Evolutionary conservation across 2,888 invertebrate genomes (phyloP), one percentile per base, ranked within the genome.

Genomic region (Lepetodrilus schrolli): DNA sequence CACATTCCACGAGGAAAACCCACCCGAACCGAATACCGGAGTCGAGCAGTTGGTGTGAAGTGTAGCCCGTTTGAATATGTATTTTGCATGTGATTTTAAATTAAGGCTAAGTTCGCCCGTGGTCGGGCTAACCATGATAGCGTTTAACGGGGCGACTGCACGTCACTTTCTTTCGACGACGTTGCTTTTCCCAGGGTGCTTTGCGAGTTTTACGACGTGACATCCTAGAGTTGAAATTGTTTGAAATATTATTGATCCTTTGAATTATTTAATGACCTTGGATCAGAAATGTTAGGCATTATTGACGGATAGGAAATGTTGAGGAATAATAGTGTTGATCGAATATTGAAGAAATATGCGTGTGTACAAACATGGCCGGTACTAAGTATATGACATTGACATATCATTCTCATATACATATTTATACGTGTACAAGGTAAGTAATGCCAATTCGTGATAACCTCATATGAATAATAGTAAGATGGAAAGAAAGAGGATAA

Each of bases 21-120:
- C 34, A 30, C 26, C 34, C 7, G 58, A 58, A 58, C 58, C 3
- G 26, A 8, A 34, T 13, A 17, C 58, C 8, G 10, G 58, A 21
- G 17, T 58, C 30, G 58, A 58, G 34, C 26, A 26, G 7, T 1
- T 8, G 58, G 58, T 58, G 58, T 34, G 58, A 58, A 58, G 26
- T 58, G 58, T 58, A 58, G 34, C 58, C 58, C 58, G 34, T 26
- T 26, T 23, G 58, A 58, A 58, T 58, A 58, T 58, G 58, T 58
- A 58, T 58, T 58, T 58, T 58, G 58, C 58, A 58, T 58, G 58
- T 58, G 58, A 58, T 58, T n/a, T 58, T 58, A 58, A 58, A 58
- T 58, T 58, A 58, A 58, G 58, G 58, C 30, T 58, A 13, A 43
- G 43, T 13, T 13, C 26, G 58, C 13, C 34, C 26, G 21, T 58